Evolutionary conservation across 2,797 vertebrate genomes (phyloP), one percentile per base, ranked within the genome.

Genomic region (Sebastes steindachneri): DNA sequence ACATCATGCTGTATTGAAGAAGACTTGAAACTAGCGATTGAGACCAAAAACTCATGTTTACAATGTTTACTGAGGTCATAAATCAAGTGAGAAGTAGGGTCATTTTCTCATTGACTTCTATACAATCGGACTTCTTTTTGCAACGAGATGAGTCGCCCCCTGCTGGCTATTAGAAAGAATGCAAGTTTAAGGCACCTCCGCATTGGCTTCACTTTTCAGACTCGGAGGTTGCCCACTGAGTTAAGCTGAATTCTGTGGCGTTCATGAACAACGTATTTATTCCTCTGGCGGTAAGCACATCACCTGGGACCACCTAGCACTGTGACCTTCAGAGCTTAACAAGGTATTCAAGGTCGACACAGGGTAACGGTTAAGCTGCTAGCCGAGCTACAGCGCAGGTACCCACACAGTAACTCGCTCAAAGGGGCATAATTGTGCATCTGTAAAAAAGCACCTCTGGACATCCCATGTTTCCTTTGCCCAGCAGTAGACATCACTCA

Each of bases 181-280:
- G 45, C 45, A 19, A 48, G 45, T 48, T 48, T 48, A 48, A 48
- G 45, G 17, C 7, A 48, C 45, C 8, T 48, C 45, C 7, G 15
- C 45, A 48, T 48, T 19, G 17, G 37, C 37, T 41, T 41, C 37
- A 41, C 37, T 41, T 41, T 41, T 41, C 37, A 41, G 37, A 41
- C 0, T 0, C 37, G 12, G 37, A 41, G 14, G 37, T 41, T 15
- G 37, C 37, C 0, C 37, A 41, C 37, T 41, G 37, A 41, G 0
- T 41, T 41, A 41, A 41, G 37, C 37, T 41, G 14, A 41, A 15
- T 41, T 41, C 14, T 41, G 37, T 41, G 37, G 41, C 4, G 4
- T 25, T 64, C 35, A 25, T 55, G 48, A 23, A 33, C 5, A 21
- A 23, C 2, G 2, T n/a, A 45, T 41, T 21, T 2, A 21, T 54